phyloP scores from a whole-genome alignment of 2,113 vertebrate genomes.

The Mungos mungo region DNA sequence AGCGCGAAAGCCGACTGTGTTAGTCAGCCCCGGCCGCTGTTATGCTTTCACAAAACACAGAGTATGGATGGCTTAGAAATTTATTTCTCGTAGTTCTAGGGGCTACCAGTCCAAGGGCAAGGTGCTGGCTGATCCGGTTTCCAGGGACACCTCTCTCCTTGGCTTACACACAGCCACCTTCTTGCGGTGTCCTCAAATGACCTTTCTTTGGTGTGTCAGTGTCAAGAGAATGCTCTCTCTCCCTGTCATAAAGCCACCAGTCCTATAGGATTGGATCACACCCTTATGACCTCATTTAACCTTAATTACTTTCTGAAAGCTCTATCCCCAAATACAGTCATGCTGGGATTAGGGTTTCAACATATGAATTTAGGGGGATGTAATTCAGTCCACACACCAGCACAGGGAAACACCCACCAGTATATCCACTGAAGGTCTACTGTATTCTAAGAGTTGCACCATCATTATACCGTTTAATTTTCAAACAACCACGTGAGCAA shows the following conservation, averaged over 20 bases:
- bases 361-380: no score
- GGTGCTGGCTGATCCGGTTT: not conserved
- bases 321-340: not conserved
- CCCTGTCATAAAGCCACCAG: not conserved
- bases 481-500: not conserved
- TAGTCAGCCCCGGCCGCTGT: not conserved
- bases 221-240: not conserved
- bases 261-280: not conserved
- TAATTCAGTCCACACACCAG: not conserved
- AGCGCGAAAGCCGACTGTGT: not conserved
- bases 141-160: not conserved
- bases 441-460: fast-evolving
- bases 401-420: not conserved
- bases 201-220: no score
- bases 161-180: not conserved
- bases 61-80: not conserved
- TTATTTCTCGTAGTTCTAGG: not conserved
- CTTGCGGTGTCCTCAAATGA: fast-evolving
- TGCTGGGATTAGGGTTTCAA: fast-evolving
- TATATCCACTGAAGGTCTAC: not conserved
- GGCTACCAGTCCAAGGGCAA: not conserved
- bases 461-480: not conserved
- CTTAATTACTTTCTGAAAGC: not conserved
- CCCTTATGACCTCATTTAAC: not conserved
- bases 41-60: not conserved